Evolutionary conservation across 2,888 invertebrate genomes (phyloP), one percentile per base, ranked within the genome.

Genomic region (Platycnemis pennipes): DNA sequence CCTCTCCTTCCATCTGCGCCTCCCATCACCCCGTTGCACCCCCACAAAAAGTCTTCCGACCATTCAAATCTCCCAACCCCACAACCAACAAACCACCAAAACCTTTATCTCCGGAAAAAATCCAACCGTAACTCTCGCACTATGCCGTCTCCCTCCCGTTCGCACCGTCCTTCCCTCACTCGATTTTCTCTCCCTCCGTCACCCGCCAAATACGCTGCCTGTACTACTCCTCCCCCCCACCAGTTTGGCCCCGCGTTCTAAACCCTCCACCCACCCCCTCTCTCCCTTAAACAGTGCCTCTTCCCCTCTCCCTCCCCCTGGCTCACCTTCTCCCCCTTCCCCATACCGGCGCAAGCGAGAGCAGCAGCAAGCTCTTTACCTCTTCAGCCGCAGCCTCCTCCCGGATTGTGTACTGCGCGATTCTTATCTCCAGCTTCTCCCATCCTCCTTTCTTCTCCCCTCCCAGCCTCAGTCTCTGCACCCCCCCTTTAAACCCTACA

Each of bases 81-180:
- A 69, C 91, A 91, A 91, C 91, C 91, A 63, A 91, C 91, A 56
- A 91, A 91, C 91, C 91, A 91, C 91, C 91, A 69, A 44, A 69
- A 91, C 69, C 77, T 91, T 91, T 91, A 91, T 91, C 91, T 91
- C 91, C 8, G 63, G 91, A 69, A 91, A 91, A 91, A 91, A 91
- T 91, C 91, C 91, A 91, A 91, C 91, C 91, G 91, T 91, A 91
- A 63, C 63, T 91, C 69, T 63, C 91, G 26, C 69, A n/a, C 77
- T 77, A 37, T 31, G 69, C 11, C 31, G 11, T n/a, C 11, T 26
- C 2, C 26, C 77, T 77, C 77, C 77, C 31, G 31, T 77, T 63
- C 63, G 63, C 63, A 63, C 63, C 63, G 26, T 63, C 63, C 63
- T 3, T 63, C 63, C 63, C 63, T 89, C 89, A 53, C 89, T 44